Evolutionary conservation across 2,113 vertebrate species (phyloP).

Genomic region (Blennius ocellaris): DNA sequence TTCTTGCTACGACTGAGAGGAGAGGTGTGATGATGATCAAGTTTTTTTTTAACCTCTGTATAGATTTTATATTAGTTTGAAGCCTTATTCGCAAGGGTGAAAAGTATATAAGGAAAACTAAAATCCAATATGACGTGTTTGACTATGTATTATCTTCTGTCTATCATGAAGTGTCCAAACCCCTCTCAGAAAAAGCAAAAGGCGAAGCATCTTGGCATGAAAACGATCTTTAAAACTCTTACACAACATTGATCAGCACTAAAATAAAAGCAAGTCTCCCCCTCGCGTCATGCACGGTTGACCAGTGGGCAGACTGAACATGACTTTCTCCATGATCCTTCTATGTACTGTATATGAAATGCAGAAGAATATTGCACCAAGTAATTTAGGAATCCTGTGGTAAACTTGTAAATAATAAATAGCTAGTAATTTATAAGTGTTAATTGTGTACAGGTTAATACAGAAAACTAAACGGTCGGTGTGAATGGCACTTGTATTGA

Average conservation of each 20-base stretch:
- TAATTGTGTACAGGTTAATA: conserved; percentile 77
- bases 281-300: conserved; percentile 7
- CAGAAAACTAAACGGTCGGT: conserved; percentile 68
- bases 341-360: conserved; percentile 70
- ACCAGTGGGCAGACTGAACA: conserved; percentile 3
- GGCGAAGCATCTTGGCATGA: conserved; percentile 47
- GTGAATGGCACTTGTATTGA: conserved; percentile 44
- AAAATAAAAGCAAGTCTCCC: background rate
- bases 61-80: conserved; percentile 12
- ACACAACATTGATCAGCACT: conserved; percentile 24
- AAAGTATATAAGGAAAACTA: background rate
- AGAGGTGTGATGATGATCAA: conserved; percentile 11
- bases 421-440: conserved; percentile 79
- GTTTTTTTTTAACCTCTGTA: conserved; percentile 20
- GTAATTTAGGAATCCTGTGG: conserved; percentile 84
- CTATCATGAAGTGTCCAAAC: background rate
- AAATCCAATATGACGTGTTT: conserved; percentile 18
- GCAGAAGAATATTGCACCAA: conserved; percentile 65
- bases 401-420: conserved; percentile 82
- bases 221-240: conserved; percentile 20
- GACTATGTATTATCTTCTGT: conserved; percentile 4
- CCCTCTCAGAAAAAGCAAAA: background rate
- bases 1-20: background rate
- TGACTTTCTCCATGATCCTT: conserved; percentile 12
- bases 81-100: conserved; percentile 12